Percentiles rank a stretch among this genome's conserved stretches.
phyloP scores from a whole-genome alignment of 2,888 invertebrate genomes.

The Dysmachus trigonus region DNA sequence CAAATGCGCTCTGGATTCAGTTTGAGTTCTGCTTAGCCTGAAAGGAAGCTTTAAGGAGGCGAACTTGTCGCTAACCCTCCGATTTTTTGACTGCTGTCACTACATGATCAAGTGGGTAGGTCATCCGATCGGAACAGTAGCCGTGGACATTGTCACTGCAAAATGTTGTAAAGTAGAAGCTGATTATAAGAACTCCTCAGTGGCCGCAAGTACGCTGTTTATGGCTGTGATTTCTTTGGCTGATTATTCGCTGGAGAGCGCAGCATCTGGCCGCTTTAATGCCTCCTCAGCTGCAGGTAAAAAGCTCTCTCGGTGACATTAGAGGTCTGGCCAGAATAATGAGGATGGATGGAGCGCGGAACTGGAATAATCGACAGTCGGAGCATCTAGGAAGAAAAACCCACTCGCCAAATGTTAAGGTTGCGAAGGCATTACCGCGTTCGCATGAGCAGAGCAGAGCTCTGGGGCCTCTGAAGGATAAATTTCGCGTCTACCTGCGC shows the following conservation, averaged over 20 bases:
- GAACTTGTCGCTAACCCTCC: not conserved
- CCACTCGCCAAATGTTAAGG: conserved; percentile 14
- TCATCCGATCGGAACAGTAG: not conserved
- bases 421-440: not conserved
- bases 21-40: not conserved
- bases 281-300: not conserved
- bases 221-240: not conserved
- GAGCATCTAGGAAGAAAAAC: not conserved
- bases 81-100: not conserved
- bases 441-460: not conserved
- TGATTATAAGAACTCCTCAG: not conserved
- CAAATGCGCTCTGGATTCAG: not conserved
- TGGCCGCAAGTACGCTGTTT: not conserved
- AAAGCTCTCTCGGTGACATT: not conserved
- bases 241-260: not conserved
- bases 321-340: not conserved
- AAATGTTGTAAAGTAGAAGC: not conserved
- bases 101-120: not conserved
- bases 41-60: not conserved
- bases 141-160: not conserved
- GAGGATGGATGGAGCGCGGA: not conserved
- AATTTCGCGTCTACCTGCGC: not conserved
- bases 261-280: not conserved
- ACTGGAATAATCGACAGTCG: not conserved
- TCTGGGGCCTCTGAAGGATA: not conserved